Percentiles rank a stretch among this genome's conserved stretches.
These are phyloP conservation scores for Capreolus pygargus DNA, from an alignment of 2,113 vertebrate species.

Conservation along the genomic window DNA sequence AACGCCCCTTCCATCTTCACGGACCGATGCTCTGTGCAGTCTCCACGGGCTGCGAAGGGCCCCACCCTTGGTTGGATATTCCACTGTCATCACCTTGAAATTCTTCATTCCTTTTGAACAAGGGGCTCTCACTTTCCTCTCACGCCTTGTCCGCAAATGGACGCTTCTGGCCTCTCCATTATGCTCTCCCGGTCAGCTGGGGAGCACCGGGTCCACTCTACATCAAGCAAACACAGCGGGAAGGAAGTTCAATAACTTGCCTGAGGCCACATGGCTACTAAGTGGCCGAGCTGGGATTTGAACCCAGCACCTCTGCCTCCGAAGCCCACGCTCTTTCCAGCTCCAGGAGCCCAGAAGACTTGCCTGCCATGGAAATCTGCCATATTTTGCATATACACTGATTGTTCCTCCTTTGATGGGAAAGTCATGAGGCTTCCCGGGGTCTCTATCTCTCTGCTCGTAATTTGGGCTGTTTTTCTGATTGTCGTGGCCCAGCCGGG, in stretches of 20 bases:
- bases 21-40: fast-evolving
- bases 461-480: background rate
- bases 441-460: background rate
- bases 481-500: background rate
- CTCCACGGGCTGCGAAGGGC: fast-evolving
- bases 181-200: no score
- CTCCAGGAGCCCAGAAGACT: background rate
- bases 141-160: fast-evolving
- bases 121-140: background rate
- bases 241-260: background rate
- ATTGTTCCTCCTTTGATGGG: background rate
- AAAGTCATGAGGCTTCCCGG: background rate
- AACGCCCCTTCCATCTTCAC: background rate
- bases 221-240: background rate
- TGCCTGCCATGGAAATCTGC: background rate
- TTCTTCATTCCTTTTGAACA: background rate
- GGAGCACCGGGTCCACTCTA: fast-evolving
- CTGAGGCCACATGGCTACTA: background rate
- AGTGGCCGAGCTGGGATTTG: background rate
- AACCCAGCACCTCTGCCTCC: background rate
- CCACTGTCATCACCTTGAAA: background rate
- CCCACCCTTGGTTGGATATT: fast-evolving
- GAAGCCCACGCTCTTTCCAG: fast-evolving
- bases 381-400: background rate
- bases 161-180: fast-evolving